Evolutionary conservation across 2,797 vertebrate species (phyloP).

Genomic region (Poeciliopsis paucimaculata): DNA sequence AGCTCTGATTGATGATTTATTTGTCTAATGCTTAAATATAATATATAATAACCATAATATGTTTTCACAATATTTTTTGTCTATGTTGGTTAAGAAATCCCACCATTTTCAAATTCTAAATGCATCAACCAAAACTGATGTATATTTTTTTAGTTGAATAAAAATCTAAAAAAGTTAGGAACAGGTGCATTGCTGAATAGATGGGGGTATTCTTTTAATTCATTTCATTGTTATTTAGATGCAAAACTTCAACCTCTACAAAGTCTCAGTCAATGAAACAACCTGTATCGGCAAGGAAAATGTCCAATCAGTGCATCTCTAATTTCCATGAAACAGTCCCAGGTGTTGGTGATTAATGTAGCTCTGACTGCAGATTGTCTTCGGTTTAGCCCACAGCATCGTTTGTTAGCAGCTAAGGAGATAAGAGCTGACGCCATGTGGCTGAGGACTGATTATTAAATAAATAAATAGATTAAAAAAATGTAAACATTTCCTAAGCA

Average conservation of each 20-base stretch:
- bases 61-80: background rate
- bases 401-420: background rate
- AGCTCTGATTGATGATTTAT: background rate
- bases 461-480: background rate
- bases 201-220: background rate
- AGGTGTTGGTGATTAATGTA: background rate
- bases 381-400: slow-evolving; percentile 14
- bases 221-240: background rate
- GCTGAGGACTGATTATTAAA: background rate
- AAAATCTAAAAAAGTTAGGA: background rate
- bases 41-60: background rate
- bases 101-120: background rate
- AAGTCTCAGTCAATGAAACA: background rate
- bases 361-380: background rate
- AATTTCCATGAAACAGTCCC: background rate
- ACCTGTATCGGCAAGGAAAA: background rate
- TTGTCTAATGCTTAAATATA: background rate
- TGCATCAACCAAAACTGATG: background rate
- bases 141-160: background rate
- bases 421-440: background rate
- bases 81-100: background rate
- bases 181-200: background rate
- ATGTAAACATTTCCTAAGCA: background rate
- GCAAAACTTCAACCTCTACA: background rate
- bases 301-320: background rate